Evolutionary conservation across 2,797 vertebrate genomes (phyloP), one percentile per base, ranked within the genome.

Genomic region (Decapterus maruadsi): DNA sequence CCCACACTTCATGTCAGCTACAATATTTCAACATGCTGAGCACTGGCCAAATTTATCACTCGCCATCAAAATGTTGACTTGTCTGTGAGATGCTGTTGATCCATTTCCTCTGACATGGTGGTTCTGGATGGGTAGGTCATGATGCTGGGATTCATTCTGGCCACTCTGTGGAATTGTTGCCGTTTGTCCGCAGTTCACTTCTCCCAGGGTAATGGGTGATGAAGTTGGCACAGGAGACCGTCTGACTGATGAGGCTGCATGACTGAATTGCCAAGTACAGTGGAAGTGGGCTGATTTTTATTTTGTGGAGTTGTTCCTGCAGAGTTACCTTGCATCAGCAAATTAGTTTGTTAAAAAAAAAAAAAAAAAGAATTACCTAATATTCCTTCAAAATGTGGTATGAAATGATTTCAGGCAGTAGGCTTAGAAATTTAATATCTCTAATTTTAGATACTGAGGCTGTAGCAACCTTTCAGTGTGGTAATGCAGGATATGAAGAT

Each of bases 171-270:
- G 88, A 90, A 89, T 82, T 81, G 88, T 91, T 87, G 83, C 81
- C 45, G 80, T 88, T 90, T 84, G 80, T 86, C 80, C 87, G 82
- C 88, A 88, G 86, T 86, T 89, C 71, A 84, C 87, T 82, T 88
- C 78, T 88, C 75, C 64, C 81, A 76, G 72, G 86, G 90, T 92
- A 87, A 91, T 86, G 90, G 87, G 77, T 88, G 87, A 87, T 92
- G 89, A 86, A 89, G 86, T 70, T 83, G 82, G 86, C 77, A 68
- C 81, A 42, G 80, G 80, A 88, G 78, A 80, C 76, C 65, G 7
- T 68, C 80, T 92, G 91, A 89, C 78, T 79, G 90, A 91, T 90
- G 87, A 83, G 75, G 81, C 74, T 75, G 75, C 83, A 78, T 84
- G 81, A 66, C 68, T 80, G 82, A 81, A 79, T 73, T 81, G 69